Evolutionary conservation across 2,797 vertebrate genomes (phyloP).

Genomic region (Naso thynnoides): DNA sequence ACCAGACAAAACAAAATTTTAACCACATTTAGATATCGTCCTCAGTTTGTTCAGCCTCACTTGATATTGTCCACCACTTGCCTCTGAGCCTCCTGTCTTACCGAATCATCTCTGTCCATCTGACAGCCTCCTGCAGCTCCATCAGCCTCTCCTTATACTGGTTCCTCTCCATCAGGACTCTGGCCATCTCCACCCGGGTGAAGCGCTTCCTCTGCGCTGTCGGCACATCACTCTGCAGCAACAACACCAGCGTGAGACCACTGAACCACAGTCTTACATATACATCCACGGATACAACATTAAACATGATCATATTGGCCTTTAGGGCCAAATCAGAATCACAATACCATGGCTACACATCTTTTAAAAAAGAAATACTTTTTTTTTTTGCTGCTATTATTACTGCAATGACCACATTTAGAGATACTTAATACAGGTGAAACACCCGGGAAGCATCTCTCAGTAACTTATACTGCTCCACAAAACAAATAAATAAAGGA

Average conservation of each 20-base stretch:
- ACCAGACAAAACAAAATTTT: neutral
- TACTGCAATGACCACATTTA: neutral
- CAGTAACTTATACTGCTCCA: neutral
- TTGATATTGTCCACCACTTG: neutral
- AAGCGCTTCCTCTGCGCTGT: slow-evolving; percentile 96
- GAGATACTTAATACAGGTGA: neutral
- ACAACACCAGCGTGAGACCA: neutral
- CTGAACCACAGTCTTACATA: neutral
- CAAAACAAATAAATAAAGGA: neutral
- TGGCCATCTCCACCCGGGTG: slow-evolving; percentile 97
- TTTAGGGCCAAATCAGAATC: neutral
- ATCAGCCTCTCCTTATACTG: slow-evolving; percentile 98
- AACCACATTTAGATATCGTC: neutral
- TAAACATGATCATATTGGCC: neutral
- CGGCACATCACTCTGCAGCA: slow-evolving; percentile 91
- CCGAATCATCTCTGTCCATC: slow-evolving; percentile 99
- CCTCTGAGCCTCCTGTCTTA: slow-evolving; percentile 67
- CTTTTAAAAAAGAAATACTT: neutral
- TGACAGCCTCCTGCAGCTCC: slow-evolving; percentile 97
- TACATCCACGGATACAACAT: neutral
- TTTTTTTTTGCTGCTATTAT: neutral
- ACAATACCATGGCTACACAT: neutral
- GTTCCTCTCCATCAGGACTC: slow-evolving; percentile 98
- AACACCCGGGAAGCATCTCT: neutral
- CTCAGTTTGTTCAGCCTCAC: neutral